Evolutionary conservation across 2,797 vertebrate species (phyloP).

Genomic region (Squalus acanthias): DNA sequence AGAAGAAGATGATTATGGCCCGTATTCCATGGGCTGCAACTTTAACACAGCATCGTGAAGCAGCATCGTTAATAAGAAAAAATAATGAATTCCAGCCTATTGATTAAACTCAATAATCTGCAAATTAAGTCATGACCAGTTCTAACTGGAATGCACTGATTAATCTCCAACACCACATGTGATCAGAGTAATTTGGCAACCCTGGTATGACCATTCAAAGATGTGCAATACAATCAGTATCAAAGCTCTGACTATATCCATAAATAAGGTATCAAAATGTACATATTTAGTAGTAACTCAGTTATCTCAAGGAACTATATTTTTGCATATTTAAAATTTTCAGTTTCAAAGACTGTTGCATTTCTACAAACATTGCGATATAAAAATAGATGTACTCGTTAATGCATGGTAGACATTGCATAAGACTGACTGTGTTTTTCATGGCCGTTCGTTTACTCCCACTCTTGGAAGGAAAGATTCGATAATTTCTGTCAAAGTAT

Average conservation of each 20-base stretch:
- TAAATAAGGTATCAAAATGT: background rate
- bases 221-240: background rate
- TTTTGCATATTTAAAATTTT: background rate
- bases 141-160: background rate
- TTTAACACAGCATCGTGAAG: background rate
- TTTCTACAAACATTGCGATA: background rate
- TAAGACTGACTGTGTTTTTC: background rate
- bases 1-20: too few species aligned
- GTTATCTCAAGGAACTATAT: background rate
- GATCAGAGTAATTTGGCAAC: background rate
- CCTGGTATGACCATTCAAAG: background rate
- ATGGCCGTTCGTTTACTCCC: background rate
- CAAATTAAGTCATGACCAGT: background rate
- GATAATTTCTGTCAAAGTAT: background rate
- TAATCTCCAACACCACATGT: background rate
- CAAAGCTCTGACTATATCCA: background rate
- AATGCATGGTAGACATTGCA: background rate
- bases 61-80: background rate
- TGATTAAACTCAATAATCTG: background rate
- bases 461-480: background rate
- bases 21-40: background rate
- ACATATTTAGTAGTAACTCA: background rate
- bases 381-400: background rate
- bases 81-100: background rate
- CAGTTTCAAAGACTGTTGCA: background rate